Evolutionary conservation across 2,797 vertebrate species (phyloP).

Genomic region (Pelochelys cantorii): DNA sequence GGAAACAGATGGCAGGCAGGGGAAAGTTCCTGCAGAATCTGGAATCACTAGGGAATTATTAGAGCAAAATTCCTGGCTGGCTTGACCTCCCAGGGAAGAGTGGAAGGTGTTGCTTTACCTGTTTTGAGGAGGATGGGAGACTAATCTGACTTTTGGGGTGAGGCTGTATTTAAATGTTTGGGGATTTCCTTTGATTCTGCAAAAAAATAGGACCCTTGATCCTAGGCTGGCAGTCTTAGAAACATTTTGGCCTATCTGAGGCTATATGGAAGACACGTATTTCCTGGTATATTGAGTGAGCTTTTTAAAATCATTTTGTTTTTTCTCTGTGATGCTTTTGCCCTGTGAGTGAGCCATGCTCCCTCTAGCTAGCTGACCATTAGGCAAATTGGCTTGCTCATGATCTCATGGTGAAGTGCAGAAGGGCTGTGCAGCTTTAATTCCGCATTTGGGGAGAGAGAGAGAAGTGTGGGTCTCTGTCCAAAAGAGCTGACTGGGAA

Average conservation of each 20-base stretch:
- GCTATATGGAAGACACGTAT: not conserved
- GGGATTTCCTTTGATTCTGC: not conserved
- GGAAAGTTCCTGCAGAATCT: not conserved
- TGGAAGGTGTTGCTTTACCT: not conserved
- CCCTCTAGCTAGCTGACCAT: no score
- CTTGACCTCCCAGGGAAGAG: not conserved
- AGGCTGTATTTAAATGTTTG: not conserved
- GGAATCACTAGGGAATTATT: not conserved
- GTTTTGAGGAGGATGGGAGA: not conserved
- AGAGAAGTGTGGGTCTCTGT: no score
- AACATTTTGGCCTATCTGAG: not conserved
- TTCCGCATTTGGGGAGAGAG: no score
- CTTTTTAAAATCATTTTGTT: not conserved
- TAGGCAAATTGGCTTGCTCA: no score
- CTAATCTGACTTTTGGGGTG: not conserved
- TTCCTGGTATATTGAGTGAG: not conserved
- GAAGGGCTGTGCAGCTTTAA: no score
- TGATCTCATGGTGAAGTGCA: no score
- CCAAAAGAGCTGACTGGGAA: not conserved
- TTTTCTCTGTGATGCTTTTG: not conserved
- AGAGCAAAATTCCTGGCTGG: not conserved
- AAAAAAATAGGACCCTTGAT: not conserved
- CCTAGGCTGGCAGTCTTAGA: not conserved
- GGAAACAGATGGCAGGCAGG: no score
- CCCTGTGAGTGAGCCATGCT: no score